Evolutionary conservation across 35 echinoderm and acorn worm genomes (phyloP).

Genomic region (Chiridota heheva): DNA sequence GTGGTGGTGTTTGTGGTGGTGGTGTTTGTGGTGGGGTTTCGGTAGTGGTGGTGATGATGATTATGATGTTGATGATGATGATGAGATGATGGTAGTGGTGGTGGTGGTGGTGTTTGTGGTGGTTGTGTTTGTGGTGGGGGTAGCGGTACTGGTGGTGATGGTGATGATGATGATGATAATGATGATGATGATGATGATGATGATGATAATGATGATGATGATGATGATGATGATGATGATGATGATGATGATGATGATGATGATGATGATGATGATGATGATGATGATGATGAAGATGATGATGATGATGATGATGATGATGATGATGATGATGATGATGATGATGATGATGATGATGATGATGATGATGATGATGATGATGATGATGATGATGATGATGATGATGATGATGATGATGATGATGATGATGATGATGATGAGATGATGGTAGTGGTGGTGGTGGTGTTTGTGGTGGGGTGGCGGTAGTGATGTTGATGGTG

Average conservation of each 20-base stretch:
- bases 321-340: not conserved
- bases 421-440: not conserved
- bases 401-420: slow-evolving; percentile 7
- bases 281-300: not conserved
- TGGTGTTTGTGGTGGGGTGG: not conserved
- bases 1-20: too few species aligned
- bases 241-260: not conserved
- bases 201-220: slow-evolving; percentile 6
- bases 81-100: too few species aligned
- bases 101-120: too few species aligned
- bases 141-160: not conserved
- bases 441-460: not conserved
- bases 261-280: not conserved
- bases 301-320: not conserved
- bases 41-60: not conserved
- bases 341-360: not conserved
- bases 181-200: slow-evolving; percentile 6
- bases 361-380: not conserved
- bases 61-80: too few species aligned
- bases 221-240: slow-evolving; percentile 3
- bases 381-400: not conserved
- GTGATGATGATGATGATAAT: not conserved
- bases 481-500: not conserved
- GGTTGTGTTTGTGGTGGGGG: too few species aligned
- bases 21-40: not conserved